Evolutionary conservation across 1,140 invertebrate genomes (phyloP).

Genomic region (Zophobas atratus): DNA sequence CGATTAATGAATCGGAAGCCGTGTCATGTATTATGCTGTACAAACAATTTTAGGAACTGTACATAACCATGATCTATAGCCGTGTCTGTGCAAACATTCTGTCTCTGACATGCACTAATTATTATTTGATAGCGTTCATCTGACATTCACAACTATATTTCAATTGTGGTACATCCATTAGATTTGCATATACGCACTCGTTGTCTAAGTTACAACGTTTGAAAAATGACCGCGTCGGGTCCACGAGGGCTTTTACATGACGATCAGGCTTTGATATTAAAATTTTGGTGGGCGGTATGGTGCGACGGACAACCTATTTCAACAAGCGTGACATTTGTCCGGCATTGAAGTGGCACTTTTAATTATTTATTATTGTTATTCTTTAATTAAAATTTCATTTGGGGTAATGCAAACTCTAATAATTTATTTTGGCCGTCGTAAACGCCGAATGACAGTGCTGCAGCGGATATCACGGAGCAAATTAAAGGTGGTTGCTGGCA

Average conservation of each 20-base stretch:
- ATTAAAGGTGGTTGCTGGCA: too few species aligned
- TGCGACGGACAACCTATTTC: background rate
- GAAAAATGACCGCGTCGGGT: constrained; percentile 1
- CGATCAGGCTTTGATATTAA: constrained; percentile 4
- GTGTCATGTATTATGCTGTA: constrained; percentile 52
- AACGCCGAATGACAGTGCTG: too few species aligned
- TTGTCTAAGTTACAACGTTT: constrained; percentile 4
- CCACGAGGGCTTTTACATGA: constrained; percentile 9
- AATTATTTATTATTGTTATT: constrained; percentile 3
- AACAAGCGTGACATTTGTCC: background rate
- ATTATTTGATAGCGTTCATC: constrained; percentile 52
- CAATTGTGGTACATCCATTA: constrained; percentile 43
- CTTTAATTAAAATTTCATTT: constrained; percentile 1
- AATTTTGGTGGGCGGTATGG: background rate
- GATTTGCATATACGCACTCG: constrained; percentile 33
- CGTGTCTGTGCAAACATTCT: constrained; percentile 49
- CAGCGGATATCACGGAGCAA: too few species aligned
- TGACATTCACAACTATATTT: constrained; percentile 51
- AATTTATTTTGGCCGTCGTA: too few species aligned
- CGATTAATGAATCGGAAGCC: constrained; percentile 50
- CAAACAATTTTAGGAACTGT: constrained; percentile 53
- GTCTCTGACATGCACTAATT: constrained; percentile 50
- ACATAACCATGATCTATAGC: constrained; percentile 52
- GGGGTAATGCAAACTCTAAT: background rate
- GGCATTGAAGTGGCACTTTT: background rate